Evolutionary conservation across 2,113 vertebrate genomes (phyloP), one percentile per base, ranked within the genome.

Genomic region (Gopherus flavomarginatus): DNA sequence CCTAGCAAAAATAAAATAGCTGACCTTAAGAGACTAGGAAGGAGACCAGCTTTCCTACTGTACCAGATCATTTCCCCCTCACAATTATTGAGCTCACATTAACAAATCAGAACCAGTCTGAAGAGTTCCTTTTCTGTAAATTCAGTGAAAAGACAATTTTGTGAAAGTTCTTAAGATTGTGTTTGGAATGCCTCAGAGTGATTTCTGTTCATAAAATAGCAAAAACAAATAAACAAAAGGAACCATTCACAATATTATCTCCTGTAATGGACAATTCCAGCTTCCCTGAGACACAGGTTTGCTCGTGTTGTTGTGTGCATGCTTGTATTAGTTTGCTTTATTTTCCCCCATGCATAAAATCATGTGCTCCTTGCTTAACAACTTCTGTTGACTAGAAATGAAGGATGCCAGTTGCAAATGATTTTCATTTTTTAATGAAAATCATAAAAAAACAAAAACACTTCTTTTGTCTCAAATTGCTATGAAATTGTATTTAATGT

Each of bases 241-340:
- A 44, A 31, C 50, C 50, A 59, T 79, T 26, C 88, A 21, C 11
- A 19, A 57, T 89, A 77, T 82, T 86, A 53, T 86, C 4, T 52
- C 80, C 11, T 82, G 0, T 38, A 47, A 90, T 80, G 79, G 35
- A 54, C 80, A 97, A 56, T 96, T 92, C 97, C 98, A 98, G 98
- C 98, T 98, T 98, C 92, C 87, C 97, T 98, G 98, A 98, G 98
- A 98, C 90, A 65, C 27, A 57, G 0, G 4, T 81, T 86, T 98
- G 95, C 62, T 92, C 31, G 12, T 84, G 75, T 87, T 89, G 35
- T 85, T 31, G 91, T 92, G 91, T 98, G 98, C 95, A 97, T 98
- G 98, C 95, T 91, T 95, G 79, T 94, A 27, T 91, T 87, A 12
- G 42, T 83, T 42, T 89, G 85, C 90, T 96, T 94, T 85, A 62